Conservation (phyloP, 2,888 invertebrate genomes). For the Diadromus collaris region DNA sequence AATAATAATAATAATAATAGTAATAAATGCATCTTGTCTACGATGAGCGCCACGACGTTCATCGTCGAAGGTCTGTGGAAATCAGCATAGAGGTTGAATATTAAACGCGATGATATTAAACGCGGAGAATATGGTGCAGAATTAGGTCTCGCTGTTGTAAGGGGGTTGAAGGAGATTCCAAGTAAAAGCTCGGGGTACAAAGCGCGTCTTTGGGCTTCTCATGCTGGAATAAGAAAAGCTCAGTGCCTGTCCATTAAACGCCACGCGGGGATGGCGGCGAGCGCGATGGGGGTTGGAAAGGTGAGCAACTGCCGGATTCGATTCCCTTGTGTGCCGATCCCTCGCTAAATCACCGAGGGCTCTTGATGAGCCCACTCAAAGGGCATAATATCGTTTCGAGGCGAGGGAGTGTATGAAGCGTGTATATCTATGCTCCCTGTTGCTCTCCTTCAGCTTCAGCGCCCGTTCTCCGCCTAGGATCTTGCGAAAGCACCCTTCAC, state of each 20-base stretch:
- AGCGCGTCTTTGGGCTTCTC: conserved; percentile 40
- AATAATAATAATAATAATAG: too few relatives aligned
- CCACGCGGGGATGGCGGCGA: conserved; percentile 19
- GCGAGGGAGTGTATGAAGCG: conserved; percentile 18
- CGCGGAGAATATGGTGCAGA: conserved; percentile 26
- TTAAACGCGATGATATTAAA: conserved; percentile 28
- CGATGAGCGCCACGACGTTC: too few relatives aligned
- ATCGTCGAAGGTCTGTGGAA: conserved; percentile 2
- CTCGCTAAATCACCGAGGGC: conserved; percentile 56
- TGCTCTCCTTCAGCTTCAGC: background rate
- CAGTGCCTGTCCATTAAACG: conserved; percentile 48
- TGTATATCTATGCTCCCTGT: background rate
- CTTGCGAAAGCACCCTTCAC: conserved; percentile 18
- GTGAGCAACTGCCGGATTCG: conserved; percentile 33
- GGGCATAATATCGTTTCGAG: conserved; percentile 53
- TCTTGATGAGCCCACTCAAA: conserved; percentile 57
- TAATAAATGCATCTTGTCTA: too few relatives aligned
- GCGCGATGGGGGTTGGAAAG: conserved; percentile 29
- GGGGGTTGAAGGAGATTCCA: conserved; percentile 26
- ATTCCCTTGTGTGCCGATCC: conserved; percentile 47
- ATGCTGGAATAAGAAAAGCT: conserved; percentile 27
- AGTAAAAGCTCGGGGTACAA: conserved; percentile 26
- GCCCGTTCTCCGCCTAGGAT: background rate
- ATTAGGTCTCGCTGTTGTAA: conserved; percentile 38
- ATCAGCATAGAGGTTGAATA: conserved; percentile 8